Evolutionary conservation across 2,888 invertebrate genomes (phyloP), one percentile per base, ranked within the genome.

Genomic region (Osmoderma eremita): DNA sequence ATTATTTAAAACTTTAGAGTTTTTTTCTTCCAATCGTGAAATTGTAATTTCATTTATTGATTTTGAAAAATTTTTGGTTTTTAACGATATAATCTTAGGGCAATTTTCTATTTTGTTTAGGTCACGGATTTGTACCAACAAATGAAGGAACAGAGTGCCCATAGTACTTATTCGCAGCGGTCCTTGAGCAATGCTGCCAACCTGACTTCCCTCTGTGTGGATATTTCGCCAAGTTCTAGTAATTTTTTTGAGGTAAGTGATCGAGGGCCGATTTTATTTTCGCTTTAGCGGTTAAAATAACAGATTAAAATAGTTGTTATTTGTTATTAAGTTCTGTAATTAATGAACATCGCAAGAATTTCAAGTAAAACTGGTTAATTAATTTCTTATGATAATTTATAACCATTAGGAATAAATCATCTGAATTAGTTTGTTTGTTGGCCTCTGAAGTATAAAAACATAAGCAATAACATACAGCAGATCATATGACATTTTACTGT

Each of bases 211-310:
- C 84, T 91, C 0, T 89, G 89, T 72, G 89, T 88, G 45, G 93
- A 93, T 77, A 90, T 94, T 65, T 92, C 94, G 0, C 92, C 93
- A 6, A 93, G 93, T 75, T 93, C 93, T 69, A 93, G 94, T 20
- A 94, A 94, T 79, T 94, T 94, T 82, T 94, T 94, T 77, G 94
- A 95, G 86, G 53, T 58, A 58, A 49, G 42, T 18, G 30, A 39
- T 39, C 12, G 10, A 39, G n/a, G 13, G 13, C 41, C 13, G 15
- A 42, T 4, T 39, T 39, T 39, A 39, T 3, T n/a, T 39, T 39
- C n/a, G n/a, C n/a, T n/a, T n/a, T n/a, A n/a, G n/a, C n/a, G n/a
- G n/a, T n/a, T n/a, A n/a, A n/a, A n/a, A n/a, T n/a, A n/a, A n/a
- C n/a, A n/a, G n/a, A n/a, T n/a, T n/a, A n/a, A n/a, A n/a, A 53